Evolutionary conservation across 1,140 invertebrate genomes (phyloP).

Genomic region (Drosophila elegans): DNA sequence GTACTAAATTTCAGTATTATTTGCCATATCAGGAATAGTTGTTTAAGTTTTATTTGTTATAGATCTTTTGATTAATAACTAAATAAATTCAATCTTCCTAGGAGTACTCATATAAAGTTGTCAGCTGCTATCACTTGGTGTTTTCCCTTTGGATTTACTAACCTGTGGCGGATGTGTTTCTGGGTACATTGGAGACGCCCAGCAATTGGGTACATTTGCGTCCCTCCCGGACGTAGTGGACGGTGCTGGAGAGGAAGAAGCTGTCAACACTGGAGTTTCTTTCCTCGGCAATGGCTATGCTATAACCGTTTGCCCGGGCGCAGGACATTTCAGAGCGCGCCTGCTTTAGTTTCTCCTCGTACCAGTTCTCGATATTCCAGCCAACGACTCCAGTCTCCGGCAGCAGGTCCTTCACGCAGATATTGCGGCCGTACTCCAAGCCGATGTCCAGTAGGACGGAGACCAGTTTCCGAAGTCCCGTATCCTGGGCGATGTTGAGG

Average conservation of each 20-base stretch:
- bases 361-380: slow-evolving; percentile 5
- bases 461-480: slow-evolving; percentile 12
- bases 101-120: no score
- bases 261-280: background rate
- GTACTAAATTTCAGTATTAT: no score
- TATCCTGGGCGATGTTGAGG: slow-evolving; percentile 10
- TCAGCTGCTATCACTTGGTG: no score
- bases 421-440: slow-evolving; percentile 13
- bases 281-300: slow-evolving; percentile 9
- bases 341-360: slow-evolving; percentile 1
- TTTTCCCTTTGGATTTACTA: no score
- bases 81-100: no score
- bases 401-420: slow-evolving; percentile 19
- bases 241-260: slow-evolving; percentile 7
- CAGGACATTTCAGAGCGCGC: background rate
- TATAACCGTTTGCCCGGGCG: slow-evolving; percentile 3
- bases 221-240: slow-evolving; percentile 12
- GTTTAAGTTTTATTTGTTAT: no score
- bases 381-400: slow-evolving; percentile 1
- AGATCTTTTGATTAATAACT: no score
- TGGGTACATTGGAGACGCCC: slow-evolving; percentile 6
- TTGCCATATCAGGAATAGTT: no score
- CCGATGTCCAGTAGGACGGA: slow-evolving; percentile 23
- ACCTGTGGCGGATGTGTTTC: slow-evolving; percentile 4
- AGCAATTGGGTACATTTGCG: slow-evolving; percentile 5